Evolutionary conservation across 2,888 invertebrate species (phyloP).

Genomic region (Vanessa cardui): DNA sequence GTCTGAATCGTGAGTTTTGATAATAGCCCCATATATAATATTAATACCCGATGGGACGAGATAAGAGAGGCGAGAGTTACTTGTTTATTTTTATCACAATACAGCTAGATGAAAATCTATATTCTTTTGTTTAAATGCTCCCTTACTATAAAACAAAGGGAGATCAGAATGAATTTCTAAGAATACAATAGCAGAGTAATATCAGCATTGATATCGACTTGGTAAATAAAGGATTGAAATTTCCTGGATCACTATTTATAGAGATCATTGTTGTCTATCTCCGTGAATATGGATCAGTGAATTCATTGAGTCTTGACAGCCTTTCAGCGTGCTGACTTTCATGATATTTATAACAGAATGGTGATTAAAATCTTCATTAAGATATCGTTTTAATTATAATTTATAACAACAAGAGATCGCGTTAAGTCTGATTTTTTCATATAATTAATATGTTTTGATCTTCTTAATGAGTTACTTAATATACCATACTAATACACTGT

Average conservation of each 20-base stretch:
- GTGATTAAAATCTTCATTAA: slow-evolving; percentile 1
- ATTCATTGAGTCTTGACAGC: background rate
- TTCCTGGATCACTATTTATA: slow-evolving; percentile 30
- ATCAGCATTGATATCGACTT: slow-evolving; percentile 35
- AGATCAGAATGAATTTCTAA: slow-evolving; percentile 39
- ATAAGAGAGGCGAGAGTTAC: slow-evolving; percentile 34
- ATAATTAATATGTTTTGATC: too few species aligned
- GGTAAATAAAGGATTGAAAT: slow-evolving; percentile 33
- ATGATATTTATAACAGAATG: background rate
- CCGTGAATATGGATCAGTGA: slow-evolving; percentile 4
- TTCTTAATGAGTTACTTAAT: too few species aligned
- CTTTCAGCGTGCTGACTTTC: background rate
- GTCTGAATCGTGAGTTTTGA: slow-evolving; percentile 40
- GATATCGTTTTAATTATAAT: background rate
- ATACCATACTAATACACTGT: too few species aligned
- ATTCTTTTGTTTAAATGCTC: slow-evolving; percentile 39
- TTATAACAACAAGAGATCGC: background rate
- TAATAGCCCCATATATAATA: slow-evolving; percentile 42
- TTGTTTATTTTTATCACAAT: slow-evolving; percentile 33
- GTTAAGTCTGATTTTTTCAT: too few species aligned
- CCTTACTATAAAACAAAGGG: slow-evolving; percentile 41
- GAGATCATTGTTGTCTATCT: slow-evolving; percentile 18
- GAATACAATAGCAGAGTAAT: slow-evolving; percentile 35
- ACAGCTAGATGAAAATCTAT: slow-evolving; percentile 41
- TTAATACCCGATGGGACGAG: slow-evolving; percentile 38